Base-by-base conservation (phyloP, 2,113 vertebrate genomes). In the Thunnus thynnus region DNA sequence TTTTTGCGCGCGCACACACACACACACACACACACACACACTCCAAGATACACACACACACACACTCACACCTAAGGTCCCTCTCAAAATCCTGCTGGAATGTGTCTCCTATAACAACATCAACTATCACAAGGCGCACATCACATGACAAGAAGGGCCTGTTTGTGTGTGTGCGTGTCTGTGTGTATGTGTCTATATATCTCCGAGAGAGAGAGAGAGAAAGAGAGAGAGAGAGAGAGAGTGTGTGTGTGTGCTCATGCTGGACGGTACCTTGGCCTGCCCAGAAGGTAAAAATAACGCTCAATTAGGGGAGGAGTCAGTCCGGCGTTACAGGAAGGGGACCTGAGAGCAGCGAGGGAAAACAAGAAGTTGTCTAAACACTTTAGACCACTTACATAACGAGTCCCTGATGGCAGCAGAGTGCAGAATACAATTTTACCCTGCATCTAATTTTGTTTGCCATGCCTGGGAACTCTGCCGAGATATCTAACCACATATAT, bases 91-190 rank as follows among this genome's bases (percentile, higher is more conserved):
- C 78, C 69, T 71, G 48, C 75, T 51, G 91, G 89, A 94, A 91
- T 94, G 89, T 89, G 67, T 89, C 88, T 93, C 85, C 82, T 85
- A 41, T 91, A 94, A 93, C 89, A 87, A 87, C 87, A 90, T 93
- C 81, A 92, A 75, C 72, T 67, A 83, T 93, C 89, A 92, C 91
- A 93, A 87, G 88, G 82, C 56, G 74, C 48, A 36, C 78, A 64
- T 91, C 91, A 91, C 83, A 84, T 92, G 91, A 80, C 71, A 72
- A 77, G 46, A 30, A 25, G 46, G 41, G 22, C 22, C 46, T 13
- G 64, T 66, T 20, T 47, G 50, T 75, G 47, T 67, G 47, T 51
- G 8, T 81, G 69, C 76, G 47, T 66, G 20, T 81, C 48, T 75
- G 13, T 44, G 25, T 58, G 69, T 70, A 50, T 77, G 46, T 70